Base-by-base conservation (phyloP, 2,113 vertebrate species). In the Salvelinus sp. region DNA sequence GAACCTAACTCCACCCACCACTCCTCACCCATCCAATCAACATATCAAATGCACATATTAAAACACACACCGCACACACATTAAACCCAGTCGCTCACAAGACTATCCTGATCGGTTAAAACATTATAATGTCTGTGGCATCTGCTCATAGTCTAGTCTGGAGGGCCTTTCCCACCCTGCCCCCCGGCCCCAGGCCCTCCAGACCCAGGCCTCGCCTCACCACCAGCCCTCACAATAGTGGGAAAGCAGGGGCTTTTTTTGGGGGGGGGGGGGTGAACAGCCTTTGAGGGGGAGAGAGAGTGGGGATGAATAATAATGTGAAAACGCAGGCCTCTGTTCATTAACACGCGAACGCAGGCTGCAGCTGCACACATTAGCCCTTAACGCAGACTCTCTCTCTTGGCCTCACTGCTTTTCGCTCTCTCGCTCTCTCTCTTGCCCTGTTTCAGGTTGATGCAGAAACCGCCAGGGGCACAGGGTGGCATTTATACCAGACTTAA, bases 131-230 rank as follows among this genome's bases (percentile, higher is more conserved):
- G 38, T 12, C 85, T 54, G 83, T 88, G 91, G 91, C 91, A 92
- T 92, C 91, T 92, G 91, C 89, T 91, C 90, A 89, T 91, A 54
- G 91, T 92, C 91, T 91, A 83, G 91, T 91, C 90, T 92, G 86
- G 90, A 90, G 86, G 89, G 86, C 80, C 85, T 87, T 92, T 92
- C 91, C 91, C 91, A 91, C 91, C 91, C 91, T 92, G 88, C 90
- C 91, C 88, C 91, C 91, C 69, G 30, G 82, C 77, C 74, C 82
- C 30, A 44, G 67, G 14, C 67, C 48, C 6, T 92, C 20, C 10
- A 23, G 38, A 18, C 38, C 68, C 68, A 4, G 84, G 50, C 84
- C 81, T 87, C 65, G 72, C 85, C 44, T 58, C 86, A 83, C 81
- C 83, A 91, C 88, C 90, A 84, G 87, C 88, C 86, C 81, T 88